Conservation (phyloP, 1,140 invertebrate species). For the Zaprionus ornatus region DNA sequence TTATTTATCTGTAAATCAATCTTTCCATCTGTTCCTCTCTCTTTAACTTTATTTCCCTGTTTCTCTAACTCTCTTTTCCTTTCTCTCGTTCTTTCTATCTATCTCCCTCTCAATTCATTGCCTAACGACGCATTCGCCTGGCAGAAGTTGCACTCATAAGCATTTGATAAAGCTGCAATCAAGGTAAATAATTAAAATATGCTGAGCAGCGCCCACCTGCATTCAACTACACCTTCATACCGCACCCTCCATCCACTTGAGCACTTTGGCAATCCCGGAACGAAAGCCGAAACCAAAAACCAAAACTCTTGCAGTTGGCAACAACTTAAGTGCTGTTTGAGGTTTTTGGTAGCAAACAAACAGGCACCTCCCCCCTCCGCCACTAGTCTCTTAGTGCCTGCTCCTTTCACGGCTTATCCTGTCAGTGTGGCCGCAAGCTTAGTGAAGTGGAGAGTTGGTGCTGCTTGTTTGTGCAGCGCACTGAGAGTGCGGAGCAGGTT, state of each 20-base stretch:
- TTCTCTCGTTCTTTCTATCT: neutral
- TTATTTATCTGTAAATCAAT: neutral
- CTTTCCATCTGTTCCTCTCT: neutral
- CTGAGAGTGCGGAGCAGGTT: constrained; percentile 8
- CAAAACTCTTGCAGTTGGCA: constrained; percentile 64
- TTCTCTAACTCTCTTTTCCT: neutral
- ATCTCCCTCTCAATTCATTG: neutral
- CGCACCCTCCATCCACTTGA: neutral
- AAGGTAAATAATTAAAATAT: constrained; percentile 54
- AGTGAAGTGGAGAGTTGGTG: constrained; percentile 52
- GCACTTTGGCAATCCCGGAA: constrained; percentile 25
- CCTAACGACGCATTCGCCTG: neutral
- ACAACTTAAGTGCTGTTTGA: constrained; percentile 79
- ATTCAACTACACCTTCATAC: neutral
- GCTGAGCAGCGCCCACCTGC: constrained; percentile 36
- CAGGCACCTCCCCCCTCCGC: neutral
- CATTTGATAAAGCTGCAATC: constrained; percentile 29
- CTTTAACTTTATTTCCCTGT: neutral
- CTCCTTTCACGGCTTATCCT: constrained; percentile 1
- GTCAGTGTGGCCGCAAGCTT: constrained; percentile 14
- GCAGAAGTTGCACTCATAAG: constrained; percentile 13
- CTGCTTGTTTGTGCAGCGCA: neutral
- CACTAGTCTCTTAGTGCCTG: neutral
- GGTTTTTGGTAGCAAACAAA: constrained; percentile 67
- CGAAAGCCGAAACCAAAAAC: constrained; percentile 42